Conservation (phyloP, 1,140 invertebrate species). For the Calephelis virginiensis region DNA sequence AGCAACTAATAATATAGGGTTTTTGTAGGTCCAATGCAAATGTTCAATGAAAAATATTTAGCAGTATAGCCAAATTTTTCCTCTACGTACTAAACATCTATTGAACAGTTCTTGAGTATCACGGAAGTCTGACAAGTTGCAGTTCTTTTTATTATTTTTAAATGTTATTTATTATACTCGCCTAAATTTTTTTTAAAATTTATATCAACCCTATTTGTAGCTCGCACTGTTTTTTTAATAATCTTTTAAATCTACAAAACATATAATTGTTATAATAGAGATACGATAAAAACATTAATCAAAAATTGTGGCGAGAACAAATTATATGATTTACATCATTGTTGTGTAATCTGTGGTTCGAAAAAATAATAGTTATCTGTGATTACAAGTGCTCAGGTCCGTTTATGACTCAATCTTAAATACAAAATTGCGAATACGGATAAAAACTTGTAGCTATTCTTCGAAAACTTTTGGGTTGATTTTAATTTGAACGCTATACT, state of each 20-base stretch:
- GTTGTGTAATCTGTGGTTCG: conserved; percentile 5
- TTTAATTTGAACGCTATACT: too few relatives aligned
- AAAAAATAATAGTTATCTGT: conserved; percentile 11
- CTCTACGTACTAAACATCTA: too few relatives aligned
- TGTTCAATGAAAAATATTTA: too few relatives aligned
- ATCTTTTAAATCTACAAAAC: conserved; percentile 1
- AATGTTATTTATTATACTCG: too few relatives aligned
- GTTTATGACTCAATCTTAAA: conserved; percentile 3
- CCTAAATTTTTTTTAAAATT: too few relatives aligned
- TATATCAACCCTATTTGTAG: not conserved
- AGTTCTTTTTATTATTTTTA: too few relatives aligned
- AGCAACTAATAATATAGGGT: too few relatives aligned
- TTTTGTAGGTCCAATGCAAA: too few relatives aligned
- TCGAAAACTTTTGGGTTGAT: too few relatives aligned
- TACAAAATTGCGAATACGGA: not conserved
- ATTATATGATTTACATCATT: conserved; percentile 3
- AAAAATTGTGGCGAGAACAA: conserved; percentile 11
- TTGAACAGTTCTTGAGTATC: too few relatives aligned
- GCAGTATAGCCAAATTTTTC: too few relatives aligned
- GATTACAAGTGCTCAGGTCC: conserved; percentile 2
- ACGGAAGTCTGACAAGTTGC: too few relatives aligned
- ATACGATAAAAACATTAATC: conserved; percentile 13
- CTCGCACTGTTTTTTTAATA: not conserved
- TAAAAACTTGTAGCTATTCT: not conserved
- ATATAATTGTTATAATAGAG: conserved; percentile 13